phyloP scores from a whole-genome alignment of 2,888 invertebrate genomes.

The Harpalus rubripes region DNA sequence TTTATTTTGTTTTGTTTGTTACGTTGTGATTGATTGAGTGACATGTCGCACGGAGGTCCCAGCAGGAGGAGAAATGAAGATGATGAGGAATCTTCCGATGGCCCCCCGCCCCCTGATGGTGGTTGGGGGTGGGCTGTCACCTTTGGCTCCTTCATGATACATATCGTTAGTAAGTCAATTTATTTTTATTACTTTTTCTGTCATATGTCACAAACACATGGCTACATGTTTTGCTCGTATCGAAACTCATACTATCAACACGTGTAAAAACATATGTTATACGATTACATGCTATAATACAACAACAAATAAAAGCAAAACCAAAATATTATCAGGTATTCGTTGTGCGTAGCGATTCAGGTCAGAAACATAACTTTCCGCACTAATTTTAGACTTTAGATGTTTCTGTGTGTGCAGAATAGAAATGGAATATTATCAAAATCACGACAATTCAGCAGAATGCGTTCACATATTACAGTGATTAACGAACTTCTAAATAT shows the following conservation, averaged over 20 bases:
- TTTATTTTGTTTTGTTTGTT: conserved; percentile 45
- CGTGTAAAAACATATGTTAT: not conserved
- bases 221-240: conserved; percentile 3
- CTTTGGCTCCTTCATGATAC: conserved; percentile 97
- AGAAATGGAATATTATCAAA: not conserved
- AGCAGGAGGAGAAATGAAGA: conserved; percentile 71
- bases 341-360: not conserved
- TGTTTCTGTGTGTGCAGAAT: not conserved
- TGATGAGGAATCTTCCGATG: conserved; percentile 72
- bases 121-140: conserved; percentile 98
- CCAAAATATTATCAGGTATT: conserved; percentile 27
- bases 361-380: conserved; percentile 21
- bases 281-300: no score
- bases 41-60: conserved; percentile 68
- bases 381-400: conserved; percentile 29
- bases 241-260: not conserved
- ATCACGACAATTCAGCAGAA: not conserved
- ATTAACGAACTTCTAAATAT: conserved; percentile 12
- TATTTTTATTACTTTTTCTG: conserved; percentile 6
- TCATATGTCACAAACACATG: conserved; percentile 8
- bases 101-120: conserved; percentile 88
- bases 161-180: conserved; percentile 90
- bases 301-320: not conserved
- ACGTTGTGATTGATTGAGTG: conserved; percentile 51
- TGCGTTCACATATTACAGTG: not conserved